Evolutionary conservation across 2,113 vertebrate genomes (phyloP).

Genomic region (Patagioenas fasciata): DNA sequence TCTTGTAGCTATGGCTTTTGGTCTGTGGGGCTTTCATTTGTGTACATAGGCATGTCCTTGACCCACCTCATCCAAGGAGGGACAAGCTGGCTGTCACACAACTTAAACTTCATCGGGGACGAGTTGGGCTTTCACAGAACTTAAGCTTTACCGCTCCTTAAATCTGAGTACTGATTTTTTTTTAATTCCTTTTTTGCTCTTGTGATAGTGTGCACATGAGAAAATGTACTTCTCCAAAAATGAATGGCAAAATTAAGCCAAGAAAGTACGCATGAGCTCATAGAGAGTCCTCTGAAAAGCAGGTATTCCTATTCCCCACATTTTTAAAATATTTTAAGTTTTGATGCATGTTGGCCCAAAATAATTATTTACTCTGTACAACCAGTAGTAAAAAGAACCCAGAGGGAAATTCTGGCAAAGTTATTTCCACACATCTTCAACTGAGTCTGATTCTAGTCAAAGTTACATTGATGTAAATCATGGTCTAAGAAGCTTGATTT

Average conservation of each 20-base stretch:
- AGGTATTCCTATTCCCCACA: background rate
- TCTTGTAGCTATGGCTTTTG: background rate
- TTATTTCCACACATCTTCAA: constrained; percentile 38
- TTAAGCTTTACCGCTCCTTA: background rate
- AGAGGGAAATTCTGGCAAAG: constrained; percentile 28
- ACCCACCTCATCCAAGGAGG: background rate
- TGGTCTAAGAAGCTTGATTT: constrained; percentile 41
- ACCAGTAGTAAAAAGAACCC: constrained; percentile 51
- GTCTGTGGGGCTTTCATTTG: background rate
- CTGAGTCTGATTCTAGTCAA: constrained; percentile 38
- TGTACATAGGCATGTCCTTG: background rate
- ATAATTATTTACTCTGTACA: constrained; percentile 58
- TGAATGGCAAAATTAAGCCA: background rate
- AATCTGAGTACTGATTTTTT: background rate
- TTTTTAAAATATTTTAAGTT: constrained; percentile 42
- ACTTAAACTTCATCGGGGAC: background rate
- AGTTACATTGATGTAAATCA: constrained; percentile 36
- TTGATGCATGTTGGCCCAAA: constrained; percentile 39
- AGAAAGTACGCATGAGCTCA: background rate
- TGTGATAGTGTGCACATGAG: background rate
- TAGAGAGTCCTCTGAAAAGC: background rate
- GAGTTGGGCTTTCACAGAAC: background rate
- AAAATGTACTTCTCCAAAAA: background rate
- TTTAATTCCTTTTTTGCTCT: background rate
- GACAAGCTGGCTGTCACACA: background rate